These are phyloP conservation scores for Leptobrachium ailaonicum DNA, from an alignment of 2,113 vertebrate species.

Conservation along the genomic window DNA sequence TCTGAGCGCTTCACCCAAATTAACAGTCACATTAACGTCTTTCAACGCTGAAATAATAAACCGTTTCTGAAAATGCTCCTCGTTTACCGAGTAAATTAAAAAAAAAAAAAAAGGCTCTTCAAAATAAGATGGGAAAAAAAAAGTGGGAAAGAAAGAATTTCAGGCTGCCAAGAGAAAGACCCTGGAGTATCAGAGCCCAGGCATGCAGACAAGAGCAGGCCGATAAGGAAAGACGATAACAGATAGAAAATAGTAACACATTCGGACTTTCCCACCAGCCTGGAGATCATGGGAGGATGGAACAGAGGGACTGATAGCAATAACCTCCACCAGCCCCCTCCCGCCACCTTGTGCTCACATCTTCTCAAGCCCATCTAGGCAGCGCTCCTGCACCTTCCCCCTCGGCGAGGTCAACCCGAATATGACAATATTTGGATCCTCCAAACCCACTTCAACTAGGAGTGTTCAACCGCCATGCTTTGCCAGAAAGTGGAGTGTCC, in stretches of 20 bases:
- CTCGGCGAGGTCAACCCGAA: too few species aligned
- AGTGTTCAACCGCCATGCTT: too few species aligned
- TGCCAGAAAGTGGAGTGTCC: too few species aligned
- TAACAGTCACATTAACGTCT: slow-evolving; percentile 48
- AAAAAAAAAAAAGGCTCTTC: background rate
- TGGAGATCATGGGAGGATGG: slow-evolving; percentile 60
- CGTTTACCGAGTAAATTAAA: slow-evolving; percentile 53
- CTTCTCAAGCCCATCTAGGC: background rate
- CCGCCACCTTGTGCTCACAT: slow-evolving; percentile 1
- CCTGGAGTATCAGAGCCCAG: slow-evolving; percentile 78
- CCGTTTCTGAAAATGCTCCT: slow-evolving; percentile 49
- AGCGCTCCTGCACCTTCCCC: background rate
- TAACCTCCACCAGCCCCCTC: background rate
- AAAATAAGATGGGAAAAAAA: background rate
- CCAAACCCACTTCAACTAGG: too few species aligned
- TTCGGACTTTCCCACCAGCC: slow-evolving; percentile 91
- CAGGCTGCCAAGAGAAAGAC: slow-evolving; percentile 72
- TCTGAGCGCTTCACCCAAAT: slow-evolving; percentile 55
- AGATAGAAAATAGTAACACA: slow-evolving; percentile 96
- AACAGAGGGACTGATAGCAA: slow-evolving; percentile 1
- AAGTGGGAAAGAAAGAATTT: slow-evolving; percentile 50
- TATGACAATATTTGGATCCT: too few species aligned
- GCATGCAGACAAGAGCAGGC: slow-evolving; percentile 80
- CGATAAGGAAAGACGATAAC: slow-evolving; percentile 86
- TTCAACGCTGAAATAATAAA: slow-evolving; percentile 49